These are phyloP conservation scores for Cygnus olor DNA, from an alignment of 2,797 vertebrate species.

Conservation along the genomic window DNA sequence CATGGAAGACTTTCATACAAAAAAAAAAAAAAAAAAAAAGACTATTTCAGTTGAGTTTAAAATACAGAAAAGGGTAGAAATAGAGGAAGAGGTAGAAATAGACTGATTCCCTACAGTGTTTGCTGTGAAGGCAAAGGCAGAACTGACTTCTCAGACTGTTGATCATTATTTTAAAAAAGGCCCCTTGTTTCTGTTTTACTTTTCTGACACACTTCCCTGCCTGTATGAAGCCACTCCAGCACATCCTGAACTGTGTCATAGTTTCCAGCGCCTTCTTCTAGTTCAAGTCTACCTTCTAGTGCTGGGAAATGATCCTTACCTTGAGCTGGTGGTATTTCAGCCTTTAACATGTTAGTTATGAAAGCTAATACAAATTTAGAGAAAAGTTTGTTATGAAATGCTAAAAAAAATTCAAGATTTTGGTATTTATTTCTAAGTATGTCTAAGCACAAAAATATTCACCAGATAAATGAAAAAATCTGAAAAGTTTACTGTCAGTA, in stretches of 20 bases:
- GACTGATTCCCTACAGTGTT: background rate
- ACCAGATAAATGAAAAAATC: background rate
- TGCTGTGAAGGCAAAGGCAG: background rate
- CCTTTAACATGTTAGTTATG: background rate
- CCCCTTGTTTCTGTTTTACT: background rate
- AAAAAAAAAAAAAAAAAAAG: background rate
- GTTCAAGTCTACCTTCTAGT: background rate
- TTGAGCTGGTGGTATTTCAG: background rate
- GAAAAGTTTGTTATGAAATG: background rate
- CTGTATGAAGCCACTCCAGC: background rate
- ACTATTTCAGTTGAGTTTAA: background rate
- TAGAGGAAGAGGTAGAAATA: background rate
- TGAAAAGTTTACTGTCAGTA: background rate
- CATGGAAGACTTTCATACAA: background rate
- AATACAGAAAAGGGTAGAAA: background rate
- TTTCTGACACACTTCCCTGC: background rate
- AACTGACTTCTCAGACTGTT: background rate
- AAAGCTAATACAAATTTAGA: background rate
- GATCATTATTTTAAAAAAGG: background rate
- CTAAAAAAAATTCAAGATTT: background rate
- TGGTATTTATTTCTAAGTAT: background rate
- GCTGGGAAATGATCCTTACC: background rate
- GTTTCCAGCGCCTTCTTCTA: background rate
- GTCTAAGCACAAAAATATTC: background rate
- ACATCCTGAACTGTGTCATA: rapidly evolving